Percentiles rank a stretch among this genome's conserved stretches.
Evolutionary conservation across 2,888 invertebrate species (phyloP).

Genomic region (Desoria tigrina): DNA sequence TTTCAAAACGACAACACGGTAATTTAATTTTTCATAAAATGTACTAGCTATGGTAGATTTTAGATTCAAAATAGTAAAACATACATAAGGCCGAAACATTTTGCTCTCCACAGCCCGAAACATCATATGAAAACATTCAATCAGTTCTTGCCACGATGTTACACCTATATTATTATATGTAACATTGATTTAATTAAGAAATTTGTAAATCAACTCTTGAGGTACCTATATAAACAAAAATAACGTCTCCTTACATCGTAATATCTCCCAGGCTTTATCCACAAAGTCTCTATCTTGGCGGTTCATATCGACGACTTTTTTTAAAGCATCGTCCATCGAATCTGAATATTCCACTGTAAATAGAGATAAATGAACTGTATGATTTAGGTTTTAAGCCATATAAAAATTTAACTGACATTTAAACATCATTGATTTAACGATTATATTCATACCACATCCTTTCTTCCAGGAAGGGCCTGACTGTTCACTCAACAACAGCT

Average conservation of each 20-base stretch:
- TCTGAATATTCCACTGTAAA: conserved; percentile 39
- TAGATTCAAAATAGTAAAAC: too few species aligned
- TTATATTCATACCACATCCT: conserved; percentile 25
- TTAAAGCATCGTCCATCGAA: conserved; percentile 41
- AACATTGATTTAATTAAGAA: not conserved
- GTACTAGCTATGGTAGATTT: not conserved
- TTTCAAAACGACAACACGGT: conserved; percentile 1
- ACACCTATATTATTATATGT: conserved; percentile 27
- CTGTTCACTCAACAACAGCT: conserved; percentile 27
- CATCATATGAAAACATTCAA: conserved; percentile 39
- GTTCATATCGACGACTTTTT: conserved; percentile 35
- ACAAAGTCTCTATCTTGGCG: conserved; percentile 48
- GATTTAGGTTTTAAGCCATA: too few species aligned
- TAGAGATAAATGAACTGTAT: too few species aligned
- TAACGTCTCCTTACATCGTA: conserved; percentile 34
- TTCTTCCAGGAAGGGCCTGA: conserved; percentile 39
- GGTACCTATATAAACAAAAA: not conserved
- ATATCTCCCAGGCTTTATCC: conserved; percentile 44
- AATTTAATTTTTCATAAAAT: too few species aligned
- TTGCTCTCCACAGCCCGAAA: conserved; percentile 43
- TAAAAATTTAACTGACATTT: not conserved
- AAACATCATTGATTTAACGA: not conserved
- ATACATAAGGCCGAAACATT: conserved; percentile 50
- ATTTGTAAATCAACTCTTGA: not conserved
- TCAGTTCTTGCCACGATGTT: conserved; percentile 28